Evolutionary conservation across 1,140 invertebrate species (phyloP), one percentile per base, ranked within the genome.

Genomic region (Drosophila mauritiana): DNA sequence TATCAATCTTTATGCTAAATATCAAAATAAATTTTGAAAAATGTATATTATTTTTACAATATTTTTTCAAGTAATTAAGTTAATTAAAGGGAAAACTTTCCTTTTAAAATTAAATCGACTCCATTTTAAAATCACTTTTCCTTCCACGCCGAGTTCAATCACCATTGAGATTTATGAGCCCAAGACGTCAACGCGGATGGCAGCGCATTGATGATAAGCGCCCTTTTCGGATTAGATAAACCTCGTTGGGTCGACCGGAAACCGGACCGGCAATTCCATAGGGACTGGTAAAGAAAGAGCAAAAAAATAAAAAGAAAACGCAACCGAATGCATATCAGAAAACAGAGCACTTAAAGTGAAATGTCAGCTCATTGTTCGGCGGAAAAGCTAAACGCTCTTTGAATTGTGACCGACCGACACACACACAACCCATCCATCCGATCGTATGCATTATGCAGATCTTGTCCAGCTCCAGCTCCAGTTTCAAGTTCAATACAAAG

Each of bases 401-500:
- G 83, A 89, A 79, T 86, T 83, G 78, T 73, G 68, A 37, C 84
- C 79, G 84, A 48, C 45, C 79, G 84, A 48, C 45, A 37, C 39
- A 48, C 34, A 27, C 17, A 37, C 31, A 31, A 48, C 34, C 20
- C 17, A n/a, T 46, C 42, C 57, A 55, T 63, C 67, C 42, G 49
- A 55, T 63, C 67, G 36, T 39, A 51, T 65, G 70, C 62, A 86
- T 85, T 69, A 86, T 82, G 83, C 76, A 86, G 75, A 79, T 88
- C 79, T 52, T 57, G 59, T 55, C 45, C 62, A 58, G 59, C 73
- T 55, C 45, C 62, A 58, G 59, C 77, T 78, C 46, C 45, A 74
- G 61, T 88, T 86, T 86, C 83, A 86, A 86, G 84, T 89, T 86
- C 83, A 88, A 77, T 75, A 58, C 82, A 78, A 65, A 86, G 78